phyloP scores from a whole-genome alignment of 2,888 invertebrate genomes.

The Oscheius sp. region DNA sequence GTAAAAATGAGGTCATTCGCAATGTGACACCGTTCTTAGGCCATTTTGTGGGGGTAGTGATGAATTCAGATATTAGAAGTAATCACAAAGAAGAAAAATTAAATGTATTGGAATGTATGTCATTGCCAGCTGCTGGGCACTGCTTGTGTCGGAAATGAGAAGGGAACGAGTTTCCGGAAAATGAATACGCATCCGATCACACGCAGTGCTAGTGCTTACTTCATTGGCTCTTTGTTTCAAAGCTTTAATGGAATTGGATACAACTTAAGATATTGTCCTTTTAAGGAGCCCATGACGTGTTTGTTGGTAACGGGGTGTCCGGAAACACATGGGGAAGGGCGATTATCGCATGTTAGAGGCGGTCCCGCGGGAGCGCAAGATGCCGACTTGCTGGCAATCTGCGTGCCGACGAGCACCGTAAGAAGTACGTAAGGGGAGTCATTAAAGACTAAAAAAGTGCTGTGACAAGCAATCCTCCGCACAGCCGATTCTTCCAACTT shows the following conservation, averaged over 20 bases:
- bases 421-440: slow-evolving; percentile 21
- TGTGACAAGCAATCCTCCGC: too few relatives aligned
- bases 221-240: neutral
- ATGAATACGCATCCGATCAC: slow-evolving; percentile 25
- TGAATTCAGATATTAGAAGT: too few relatives aligned
- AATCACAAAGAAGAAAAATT: too few relatives aligned
- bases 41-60: too few relatives aligned
- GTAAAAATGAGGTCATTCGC: too few relatives aligned
- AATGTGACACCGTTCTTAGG: too few relatives aligned
- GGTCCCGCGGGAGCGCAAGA: slow-evolving; percentile 29
- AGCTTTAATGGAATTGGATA: neutral
- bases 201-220: too few relatives aligned
- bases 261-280: neutral
- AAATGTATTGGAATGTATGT: slow-evolving; percentile 8
- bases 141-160: slow-evolving; percentile 24
- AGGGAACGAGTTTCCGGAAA: slow-evolving; percentile 28
- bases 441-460: too few relatives aligned
- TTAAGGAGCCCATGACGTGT: slow-evolving; percentile 16
- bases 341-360: slow-evolving; percentile 32
- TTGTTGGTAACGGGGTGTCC: slow-evolving; percentile 28
- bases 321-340: slow-evolving; percentile 30
- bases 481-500: too few relatives aligned
- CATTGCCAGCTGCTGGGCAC: neutral
- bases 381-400: slow-evolving; percentile 26
- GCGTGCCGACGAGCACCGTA: slow-evolving; percentile 13